Base-by-base conservation (phyloP, 2,797 vertebrate species). In the Neostethus bicornis region DNA sequence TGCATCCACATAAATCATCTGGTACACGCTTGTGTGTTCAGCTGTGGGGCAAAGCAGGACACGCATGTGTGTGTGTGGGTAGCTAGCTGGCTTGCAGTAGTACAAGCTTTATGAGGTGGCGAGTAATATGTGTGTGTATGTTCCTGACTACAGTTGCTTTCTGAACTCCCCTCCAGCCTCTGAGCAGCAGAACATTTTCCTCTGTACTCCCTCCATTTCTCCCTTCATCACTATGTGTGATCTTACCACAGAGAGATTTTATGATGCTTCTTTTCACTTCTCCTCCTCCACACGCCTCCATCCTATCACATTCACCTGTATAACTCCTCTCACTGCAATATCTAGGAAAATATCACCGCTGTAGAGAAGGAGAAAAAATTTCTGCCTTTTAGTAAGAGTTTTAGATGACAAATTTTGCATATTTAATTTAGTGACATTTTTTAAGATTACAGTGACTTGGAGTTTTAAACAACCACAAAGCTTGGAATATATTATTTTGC, bases 1-100 rank as follows among this genome's bases (percentile, higher is more conserved):
- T 64, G 48, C 73, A 55, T 59, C 72, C 79, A 79, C 78, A 85
- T 85, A 76, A 83, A 86, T 89, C 82, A 85, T 79, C 59, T 48
- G 70, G 69, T 53, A 52, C 65, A 17, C 51, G 77, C 65, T 73
- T 83, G 54, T 69, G 63, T 81, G 80, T 67, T 84, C 75, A 69
- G 84, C 80, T 84, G 70, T 66, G 69, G 78, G 82, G 66, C 68
- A 77, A 52, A 48, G 69, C 32, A 56, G 46, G 35, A 38, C 38
- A 47, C 16, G 31, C 50, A 51, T 55, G 26, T 13, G 53, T 47
- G 58, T 57, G 13, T 51, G 31, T 68, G 65, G 23, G 24, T 37
- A 35, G 21, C 8, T 25, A 45, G 38, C 24, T 52, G 41, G 59
- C 43, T n/a, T 61, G 51, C 51, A 37, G 10, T 31, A 54, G 52